Evolutionary conservation across 2,113 vertebrate species (phyloP).

Genomic region (Myotis brandtii): DNA sequence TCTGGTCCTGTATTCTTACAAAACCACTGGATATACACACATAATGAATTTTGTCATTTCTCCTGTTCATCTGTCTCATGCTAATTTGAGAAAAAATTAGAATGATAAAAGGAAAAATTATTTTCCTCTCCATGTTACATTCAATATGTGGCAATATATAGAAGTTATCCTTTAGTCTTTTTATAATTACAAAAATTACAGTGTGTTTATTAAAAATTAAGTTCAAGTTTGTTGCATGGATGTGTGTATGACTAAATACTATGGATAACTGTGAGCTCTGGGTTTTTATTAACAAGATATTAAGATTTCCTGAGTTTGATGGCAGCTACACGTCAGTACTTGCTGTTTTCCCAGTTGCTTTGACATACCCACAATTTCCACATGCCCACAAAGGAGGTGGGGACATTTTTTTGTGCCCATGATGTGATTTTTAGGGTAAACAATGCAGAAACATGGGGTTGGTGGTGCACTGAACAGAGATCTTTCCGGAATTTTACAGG

Average conservation of each 20-base stretch:
- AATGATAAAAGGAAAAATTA: neutral
- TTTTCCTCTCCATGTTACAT: neutral
- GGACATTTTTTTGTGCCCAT: neutral
- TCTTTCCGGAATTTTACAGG: neutral
- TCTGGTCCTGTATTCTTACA: neutral
- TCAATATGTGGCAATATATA: neutral
- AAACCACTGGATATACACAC: neutral
- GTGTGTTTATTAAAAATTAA: neutral
- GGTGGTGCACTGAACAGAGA: neutral
- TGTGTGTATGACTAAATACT: neutral
- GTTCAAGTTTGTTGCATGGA: neutral
- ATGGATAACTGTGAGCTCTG: neutral
- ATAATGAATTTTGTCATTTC: neutral
- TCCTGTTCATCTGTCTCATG: neutral
- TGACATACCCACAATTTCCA: neutral
- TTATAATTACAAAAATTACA: slow-evolving; percentile 23
- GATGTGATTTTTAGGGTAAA: neutral
- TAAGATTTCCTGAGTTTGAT: neutral
- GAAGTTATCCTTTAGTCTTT: neutral
- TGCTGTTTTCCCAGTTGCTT: neutral
- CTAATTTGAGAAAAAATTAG: neutral
- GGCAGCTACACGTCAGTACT: neutral
- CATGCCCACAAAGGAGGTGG: neutral
- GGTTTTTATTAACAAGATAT: neutral
- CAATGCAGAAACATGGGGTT: neutral